These are phyloP conservation scores for Halcyon badia DNA, from an alignment of 2,797 vertebrate species.

Conservation along the genomic window DNA sequence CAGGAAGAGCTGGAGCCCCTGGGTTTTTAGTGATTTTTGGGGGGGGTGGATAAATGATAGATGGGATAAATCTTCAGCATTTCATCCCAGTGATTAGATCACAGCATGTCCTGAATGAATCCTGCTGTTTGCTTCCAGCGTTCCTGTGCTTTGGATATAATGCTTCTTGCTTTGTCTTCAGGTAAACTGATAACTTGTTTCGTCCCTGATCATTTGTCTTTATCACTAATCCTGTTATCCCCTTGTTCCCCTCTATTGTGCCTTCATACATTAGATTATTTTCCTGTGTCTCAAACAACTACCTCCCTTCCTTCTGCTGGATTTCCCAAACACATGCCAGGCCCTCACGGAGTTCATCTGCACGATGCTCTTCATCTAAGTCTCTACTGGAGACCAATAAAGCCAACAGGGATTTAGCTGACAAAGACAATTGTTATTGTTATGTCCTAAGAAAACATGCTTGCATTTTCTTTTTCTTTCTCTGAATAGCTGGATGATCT, in stretches of 20 bases:
- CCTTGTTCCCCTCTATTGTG: neutral
- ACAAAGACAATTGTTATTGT: conserved; percentile 59
- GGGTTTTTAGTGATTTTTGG: neutral
- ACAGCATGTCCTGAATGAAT: neutral
- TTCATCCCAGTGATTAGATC: neutral
- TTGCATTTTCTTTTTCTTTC: conserved; percentile 52
- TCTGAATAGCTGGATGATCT: conserved; percentile 20
- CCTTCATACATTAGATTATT: neutral
- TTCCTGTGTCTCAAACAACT: neutral
- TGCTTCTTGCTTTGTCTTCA: neutral
- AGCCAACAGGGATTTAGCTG: conserved; percentile 51
- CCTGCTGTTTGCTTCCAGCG: neutral
- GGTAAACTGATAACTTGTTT: neutral
- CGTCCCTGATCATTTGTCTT: neutral
- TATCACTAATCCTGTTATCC: neutral
- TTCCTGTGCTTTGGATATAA: neutral
- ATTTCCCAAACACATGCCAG: neutral
- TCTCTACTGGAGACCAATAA: conserved; percentile 24
- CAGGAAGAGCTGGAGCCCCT: neutral
- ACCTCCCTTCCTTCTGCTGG: neutral
- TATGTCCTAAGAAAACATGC: conserved; percentile 38
- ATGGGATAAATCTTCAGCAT: neutral
- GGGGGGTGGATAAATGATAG: neutral
- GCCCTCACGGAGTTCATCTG: conserved; percentile 4
- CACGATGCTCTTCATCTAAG: neutral